These are phyloP conservation scores for Ammodytes marinus DNA, from an alignment of 2,113 vertebrate genomes.

Conservation along the genomic window DNA sequence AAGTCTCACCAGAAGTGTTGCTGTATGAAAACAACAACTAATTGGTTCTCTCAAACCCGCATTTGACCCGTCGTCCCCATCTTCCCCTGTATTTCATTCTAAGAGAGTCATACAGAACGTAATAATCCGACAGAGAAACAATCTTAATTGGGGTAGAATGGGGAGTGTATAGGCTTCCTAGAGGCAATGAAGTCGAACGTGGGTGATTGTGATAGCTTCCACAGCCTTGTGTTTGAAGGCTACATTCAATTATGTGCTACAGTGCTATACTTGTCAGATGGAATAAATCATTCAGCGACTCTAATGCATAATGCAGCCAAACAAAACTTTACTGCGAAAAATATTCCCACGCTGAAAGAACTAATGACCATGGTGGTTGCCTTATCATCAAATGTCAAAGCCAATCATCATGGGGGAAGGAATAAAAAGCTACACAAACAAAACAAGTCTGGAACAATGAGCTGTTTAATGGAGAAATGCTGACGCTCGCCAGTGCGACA, in stretches of 20 bases:
- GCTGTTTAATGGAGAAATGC: not conserved
- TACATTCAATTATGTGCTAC: slow-evolving; percentile 73
- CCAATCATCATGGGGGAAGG: slow-evolving; percentile 33
- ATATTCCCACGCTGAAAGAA: slow-evolving; percentile 32
- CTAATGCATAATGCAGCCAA: slow-evolving; percentile 65
- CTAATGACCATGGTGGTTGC: slow-evolving; percentile 44
- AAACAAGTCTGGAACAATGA: not conserved
- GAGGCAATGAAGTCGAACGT: slow-evolving; percentile 57
- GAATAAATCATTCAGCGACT: slow-evolving; percentile 72
- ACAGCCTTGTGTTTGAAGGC: slow-evolving; percentile 56
- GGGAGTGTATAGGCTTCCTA: slow-evolving; percentile 41
- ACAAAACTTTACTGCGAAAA: slow-evolving; percentile 61
- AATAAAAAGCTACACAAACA: not conserved
- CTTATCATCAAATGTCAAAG: slow-evolving; percentile 45
- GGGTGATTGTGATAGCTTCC: slow-evolving; percentile 68
- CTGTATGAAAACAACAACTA: slow-evolving; percentile 39
- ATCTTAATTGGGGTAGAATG: slow-evolving; percentile 71
- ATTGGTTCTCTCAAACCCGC: slow-evolving; percentile 58
- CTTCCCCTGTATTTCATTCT: slow-evolving; percentile 54
- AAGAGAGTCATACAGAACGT: slow-evolving; percentile 45
- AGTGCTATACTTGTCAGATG: slow-evolving; percentile 55
- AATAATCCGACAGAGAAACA: slow-evolving; percentile 51
- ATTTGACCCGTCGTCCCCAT: slow-evolving; percentile 42
- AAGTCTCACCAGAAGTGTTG: slow-evolving; percentile 2
- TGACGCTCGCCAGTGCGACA: not conserved